Evolutionary conservation across 2,888 invertebrate species (phyloP).

Genomic region (Hypena proboscidalis): DNA sequence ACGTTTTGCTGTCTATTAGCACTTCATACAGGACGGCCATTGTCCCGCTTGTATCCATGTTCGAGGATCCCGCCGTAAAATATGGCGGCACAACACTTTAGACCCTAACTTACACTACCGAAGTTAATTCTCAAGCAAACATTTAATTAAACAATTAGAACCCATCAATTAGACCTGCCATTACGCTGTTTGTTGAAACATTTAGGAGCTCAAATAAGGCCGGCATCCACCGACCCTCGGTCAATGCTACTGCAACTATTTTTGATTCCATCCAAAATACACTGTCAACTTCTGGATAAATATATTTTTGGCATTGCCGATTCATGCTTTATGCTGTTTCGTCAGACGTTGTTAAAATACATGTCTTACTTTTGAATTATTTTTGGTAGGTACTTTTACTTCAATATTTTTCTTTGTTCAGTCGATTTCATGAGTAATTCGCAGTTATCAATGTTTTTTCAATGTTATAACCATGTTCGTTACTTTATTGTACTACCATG

Average conservation of each 20-base stretch:
- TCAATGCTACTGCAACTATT: constrained; percentile 61
- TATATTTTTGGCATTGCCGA: constrained; percentile 33
- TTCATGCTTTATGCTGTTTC: constrained; percentile 26
- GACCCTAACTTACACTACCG: too few species aligned
- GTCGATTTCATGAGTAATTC: too few species aligned
- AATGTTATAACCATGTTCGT: too few species aligned
- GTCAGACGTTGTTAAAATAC: neutral
- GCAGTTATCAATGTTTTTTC: too few species aligned
- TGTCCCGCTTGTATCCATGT: too few species aligned
- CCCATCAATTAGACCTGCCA: constrained; percentile 64
- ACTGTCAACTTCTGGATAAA: constrained; percentile 41
- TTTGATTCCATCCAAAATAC: constrained; percentile 42
- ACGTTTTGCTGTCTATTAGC: too few species aligned
- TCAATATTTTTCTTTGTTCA: too few species aligned
- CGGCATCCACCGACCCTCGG: constrained; percentile 49
- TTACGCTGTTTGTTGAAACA: constrained; percentile 59
- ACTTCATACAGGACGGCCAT: too few species aligned
- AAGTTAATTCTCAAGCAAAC: constrained; percentile 54
- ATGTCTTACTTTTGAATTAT: neutral
- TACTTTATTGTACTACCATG: too few species aligned
- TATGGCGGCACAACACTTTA: neutral
- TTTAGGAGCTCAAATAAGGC: constrained; percentile 49
- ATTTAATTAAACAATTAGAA: constrained; percentile 64
- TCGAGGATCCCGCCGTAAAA: too few species aligned
- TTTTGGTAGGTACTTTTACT: too few species aligned